Conservation (phyloP, 2,888 invertebrate genomes). For the Eurytoma adleriae region DNA sequence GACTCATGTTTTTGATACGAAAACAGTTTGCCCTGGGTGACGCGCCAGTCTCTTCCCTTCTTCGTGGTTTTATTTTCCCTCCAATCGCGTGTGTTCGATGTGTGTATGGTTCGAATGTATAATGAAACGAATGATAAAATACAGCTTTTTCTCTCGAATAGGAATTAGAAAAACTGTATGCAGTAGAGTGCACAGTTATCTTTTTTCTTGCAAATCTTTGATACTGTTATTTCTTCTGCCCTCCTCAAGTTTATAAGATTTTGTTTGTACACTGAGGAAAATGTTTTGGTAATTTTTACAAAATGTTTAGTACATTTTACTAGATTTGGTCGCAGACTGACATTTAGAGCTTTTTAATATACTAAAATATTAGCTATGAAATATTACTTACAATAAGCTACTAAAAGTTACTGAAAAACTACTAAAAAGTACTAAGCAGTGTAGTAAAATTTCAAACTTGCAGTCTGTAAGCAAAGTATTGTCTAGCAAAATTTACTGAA, state of each 20-base stretch:
- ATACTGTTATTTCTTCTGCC: neutral
- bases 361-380: too few relatives aligned
- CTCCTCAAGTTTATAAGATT: slow-evolving; percentile 1
- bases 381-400: too few relatives aligned
- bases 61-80: neutral
- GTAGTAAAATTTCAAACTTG: too few relatives aligned
- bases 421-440: too few relatives aligned
- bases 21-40: slow-evolving; percentile 21
- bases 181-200: neutral
- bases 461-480: too few relatives aligned
- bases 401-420: too few relatives aligned
- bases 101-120: neutral
- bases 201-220: neutral
- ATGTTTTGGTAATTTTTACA: neutral
- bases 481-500: too few relatives aligned
- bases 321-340: too few relatives aligned
- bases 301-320: too few relatives aligned
- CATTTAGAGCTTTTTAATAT: too few relatives aligned
- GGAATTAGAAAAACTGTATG: neutral
- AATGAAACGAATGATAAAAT: neutral
- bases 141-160: neutral
- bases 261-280: slow-evolving; percentile 18
- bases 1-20: neutral
- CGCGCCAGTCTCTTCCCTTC: neutral
- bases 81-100: neutral